Percentiles rank a stretch among this genome's conserved stretches.
phyloP scores from a whole-genome alignment of 2,888 invertebrate species.

The Cataglyphis albicans region DNA sequence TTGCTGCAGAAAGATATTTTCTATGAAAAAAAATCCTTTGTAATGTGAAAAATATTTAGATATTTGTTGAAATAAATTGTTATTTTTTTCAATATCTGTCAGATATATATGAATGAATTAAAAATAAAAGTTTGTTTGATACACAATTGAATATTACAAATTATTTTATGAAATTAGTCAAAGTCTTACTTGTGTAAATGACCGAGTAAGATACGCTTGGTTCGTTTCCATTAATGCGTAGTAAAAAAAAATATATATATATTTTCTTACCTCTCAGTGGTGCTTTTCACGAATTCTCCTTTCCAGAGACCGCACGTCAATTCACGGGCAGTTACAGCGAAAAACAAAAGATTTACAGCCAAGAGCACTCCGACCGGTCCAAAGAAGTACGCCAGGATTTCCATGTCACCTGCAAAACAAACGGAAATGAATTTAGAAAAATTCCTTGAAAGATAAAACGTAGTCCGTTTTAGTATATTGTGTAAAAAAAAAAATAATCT shows the following conservation, averaged over 20 bases:
- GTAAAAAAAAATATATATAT: not conserved
- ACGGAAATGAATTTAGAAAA: not conserved
- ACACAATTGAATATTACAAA: constrained; percentile 1
- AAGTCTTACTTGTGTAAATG: constrained; percentile 8
- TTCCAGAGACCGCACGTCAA: constrained; percentile 96
- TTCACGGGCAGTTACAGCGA: constrained; percentile 93
- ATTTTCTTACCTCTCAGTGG: constrained; percentile 89
- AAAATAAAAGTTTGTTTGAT: not conserved
- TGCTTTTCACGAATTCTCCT: constrained; percentile 94
- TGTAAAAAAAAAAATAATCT: no score
- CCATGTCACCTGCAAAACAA: constrained; percentile 89
- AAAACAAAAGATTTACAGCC: constrained; percentile 92
- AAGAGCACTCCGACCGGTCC: constrained; percentile 93
- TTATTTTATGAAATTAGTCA: constrained; percentile 20
- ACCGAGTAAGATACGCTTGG: not conserved
- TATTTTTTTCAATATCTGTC: constrained; percentile 1
- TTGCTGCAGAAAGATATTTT: not conserved
- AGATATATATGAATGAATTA: not conserved
- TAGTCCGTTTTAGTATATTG: not conserved
- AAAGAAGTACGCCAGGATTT: constrained; percentile 94
- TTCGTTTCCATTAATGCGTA: not conserved
- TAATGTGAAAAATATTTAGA: not conserved
- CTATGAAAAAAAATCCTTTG: not conserved
- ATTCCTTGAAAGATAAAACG: not conserved
- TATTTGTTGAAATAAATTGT: not conserved